Base-by-base conservation (phyloP, 2,888 invertebrate species). In the Agrotis exclamationis region DNA sequence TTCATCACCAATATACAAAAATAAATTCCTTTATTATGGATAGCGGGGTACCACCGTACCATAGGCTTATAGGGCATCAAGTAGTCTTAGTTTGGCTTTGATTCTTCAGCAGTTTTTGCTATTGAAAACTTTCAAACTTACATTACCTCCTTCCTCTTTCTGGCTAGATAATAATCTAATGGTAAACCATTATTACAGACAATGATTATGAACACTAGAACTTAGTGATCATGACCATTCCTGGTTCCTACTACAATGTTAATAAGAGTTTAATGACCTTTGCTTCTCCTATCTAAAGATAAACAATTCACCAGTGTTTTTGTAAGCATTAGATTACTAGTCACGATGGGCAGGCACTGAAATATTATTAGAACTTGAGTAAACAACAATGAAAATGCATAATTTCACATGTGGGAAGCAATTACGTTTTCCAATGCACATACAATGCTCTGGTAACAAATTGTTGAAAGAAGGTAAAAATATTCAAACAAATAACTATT, bases 361-460 rank as follows among this genome's bases (percentile, higher is more conserved):
- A 39, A 67, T 60, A 51, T 33, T 67, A 64, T 24, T 60, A 44
- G 22, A 74, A 69, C 47, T 44, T 18, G 4, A 45, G 60, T 67
- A 75, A 63, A 66, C 59, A 83, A 78, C 75, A 73, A 73, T 83
- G 73, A 78, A 83, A 67, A 63, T 76, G 78, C 75, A 83, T 18
- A 73, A 39, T 80, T 70, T 70, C 28, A 47, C 57, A 39, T 72
- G 51, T 60, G 39, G 63, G 58, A 44, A 16, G 48, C 16, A 57
- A 3, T 39, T 9, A 0, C n/a, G 14, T 20, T 59, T 45, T 48
- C 22, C 47, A 54, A 28, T 64, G 14, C 1, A 4, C 44, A 63
- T 24, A 69, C 44, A 68, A 51, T 47, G 18, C 7, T 53, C 3
- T 16, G 9, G 39, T 50, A 9, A 6, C 6, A 28, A 68, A 76